Evolutionary conservation across 1,140 invertebrate genomes (phyloP).

Genomic region (Himalopsyche phryganea): DNA sequence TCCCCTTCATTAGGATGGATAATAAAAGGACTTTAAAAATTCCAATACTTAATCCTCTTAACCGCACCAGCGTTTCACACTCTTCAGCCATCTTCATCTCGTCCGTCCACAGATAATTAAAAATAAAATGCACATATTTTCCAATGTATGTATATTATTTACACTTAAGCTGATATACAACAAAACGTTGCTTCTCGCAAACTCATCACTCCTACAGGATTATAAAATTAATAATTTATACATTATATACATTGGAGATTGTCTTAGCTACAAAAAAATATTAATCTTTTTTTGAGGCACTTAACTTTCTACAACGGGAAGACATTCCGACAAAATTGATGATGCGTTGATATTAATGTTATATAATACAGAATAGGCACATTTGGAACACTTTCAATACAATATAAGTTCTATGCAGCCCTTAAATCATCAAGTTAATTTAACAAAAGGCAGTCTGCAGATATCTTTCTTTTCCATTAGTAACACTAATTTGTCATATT

Average conservation of each 20-base stretch:
- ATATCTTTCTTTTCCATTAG: no score
- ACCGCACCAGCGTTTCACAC: no score
- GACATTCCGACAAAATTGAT: conserved; percentile 20
- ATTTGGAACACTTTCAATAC: conserved; percentile 10
- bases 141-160: conserved; percentile 30
- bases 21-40: no score
- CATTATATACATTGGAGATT: conserved; percentile 26
- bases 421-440: no score
- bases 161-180: conserved; percentile 23
- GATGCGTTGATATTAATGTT: conserved; percentile 2
- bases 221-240: conserved; percentile 30
- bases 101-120: no score
- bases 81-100: no score
- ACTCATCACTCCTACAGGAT: conserved; percentile 15
- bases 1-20: no score
- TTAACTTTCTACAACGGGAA: conserved; percentile 18
- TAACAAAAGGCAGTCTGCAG: no score
- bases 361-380: conserved; percentile 11
- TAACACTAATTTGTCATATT: no score
- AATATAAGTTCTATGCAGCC: background rate
- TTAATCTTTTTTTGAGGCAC: conserved; percentile 13
- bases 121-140: background rate
- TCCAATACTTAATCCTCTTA: no score
- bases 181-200: conserved; percentile 9
- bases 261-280: conserved; percentile 18